These are phyloP conservation scores for Sphinx pinastri DNA, from an alignment of 2,888 invertebrate species.

Conservation along the genomic window DNA sequence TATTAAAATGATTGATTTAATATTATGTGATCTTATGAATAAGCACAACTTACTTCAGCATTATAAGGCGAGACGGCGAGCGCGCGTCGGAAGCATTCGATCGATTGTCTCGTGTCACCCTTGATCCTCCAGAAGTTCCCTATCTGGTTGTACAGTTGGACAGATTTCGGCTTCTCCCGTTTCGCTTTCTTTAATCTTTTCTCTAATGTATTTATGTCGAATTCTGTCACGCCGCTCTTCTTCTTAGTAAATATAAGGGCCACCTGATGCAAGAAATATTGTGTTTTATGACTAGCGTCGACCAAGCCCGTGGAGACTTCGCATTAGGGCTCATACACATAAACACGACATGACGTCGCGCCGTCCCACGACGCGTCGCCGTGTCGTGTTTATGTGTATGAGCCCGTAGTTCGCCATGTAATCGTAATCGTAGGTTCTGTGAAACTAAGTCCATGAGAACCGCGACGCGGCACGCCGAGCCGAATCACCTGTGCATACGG, in stretches of 20 bases:
- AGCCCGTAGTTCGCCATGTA: too few relatives aligned
- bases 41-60: constrained; percentile 85
- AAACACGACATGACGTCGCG: too few relatives aligned
- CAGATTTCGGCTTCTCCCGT: constrained; percentile 92
- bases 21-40: neutral
- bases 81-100: constrained; percentile 95
- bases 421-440: too few relatives aligned
- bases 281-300: neutral
- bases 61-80: constrained; percentile 93
- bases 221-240: constrained; percentile 86
- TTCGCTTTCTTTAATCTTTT: constrained; percentile 90
- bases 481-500: too few relatives aligned
- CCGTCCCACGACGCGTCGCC: too few relatives aligned
- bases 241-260: constrained; percentile 90
- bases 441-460: too few relatives aligned
- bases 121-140: constrained; percentile 96
- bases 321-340: too few relatives aligned
- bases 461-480: too few relatives aligned
- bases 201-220: constrained; percentile 90
- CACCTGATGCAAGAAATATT: constrained; percentile 69
- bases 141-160: constrained; percentile 94
- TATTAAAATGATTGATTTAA: too few relatives aligned
- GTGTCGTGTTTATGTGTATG: too few relatives aligned
- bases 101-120: constrained; percentile 93
- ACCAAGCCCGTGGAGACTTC: too few relatives aligned